Evolutionary conservation across 2,888 invertebrate genomes (phyloP), one percentile per base, ranked within the genome.

Genomic region (Xanthostigma xanthostigma): DNA sequence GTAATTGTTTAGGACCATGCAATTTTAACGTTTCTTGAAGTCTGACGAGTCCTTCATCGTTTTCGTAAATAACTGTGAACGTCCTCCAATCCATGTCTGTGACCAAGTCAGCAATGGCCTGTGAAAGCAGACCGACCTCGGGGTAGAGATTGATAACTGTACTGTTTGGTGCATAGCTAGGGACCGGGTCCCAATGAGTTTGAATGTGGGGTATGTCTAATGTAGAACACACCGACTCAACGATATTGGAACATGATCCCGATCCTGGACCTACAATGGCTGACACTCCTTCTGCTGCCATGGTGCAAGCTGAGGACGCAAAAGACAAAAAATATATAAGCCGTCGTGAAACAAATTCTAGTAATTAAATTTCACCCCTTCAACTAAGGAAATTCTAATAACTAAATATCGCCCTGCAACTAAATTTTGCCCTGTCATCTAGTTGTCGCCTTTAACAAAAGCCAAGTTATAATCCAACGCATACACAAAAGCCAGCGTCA

Each of bases 151-250:
- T 90, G 58, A 88, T 69, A 53, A 27, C 27, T 27, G 27, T 27
- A 27, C 27, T 27, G 27, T 27, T 6, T 45, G 76, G 72, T 6
- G 74, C 60, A 6, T 27, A 27, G 27, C 27, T 27, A 27, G 27
- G 27, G 27, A 27, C 6, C 46, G 78, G 73, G 57, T 86, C 83
- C 74, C 84, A 85, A 56, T 80, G 79, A 2, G 79, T 80, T 60
- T 90, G 79, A 52, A 94, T 74, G 60, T 91, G 87, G 0, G 94
- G 94, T 53, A 95, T 76, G 68, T 91, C 87, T 56, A 90, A 73
- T 49, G 76, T 78, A 63, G 89, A 84, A 56, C 89, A 84, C 53
- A 91, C 78, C 41, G 89, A 86, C 63, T 89, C 84, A 33, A 91
- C 81, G 60, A 90, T 85, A 49, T 78, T 76, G 17, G 88, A 74